Conservation (phyloP, 2,888 invertebrate species). For the Orthosia incerta region DNA sequence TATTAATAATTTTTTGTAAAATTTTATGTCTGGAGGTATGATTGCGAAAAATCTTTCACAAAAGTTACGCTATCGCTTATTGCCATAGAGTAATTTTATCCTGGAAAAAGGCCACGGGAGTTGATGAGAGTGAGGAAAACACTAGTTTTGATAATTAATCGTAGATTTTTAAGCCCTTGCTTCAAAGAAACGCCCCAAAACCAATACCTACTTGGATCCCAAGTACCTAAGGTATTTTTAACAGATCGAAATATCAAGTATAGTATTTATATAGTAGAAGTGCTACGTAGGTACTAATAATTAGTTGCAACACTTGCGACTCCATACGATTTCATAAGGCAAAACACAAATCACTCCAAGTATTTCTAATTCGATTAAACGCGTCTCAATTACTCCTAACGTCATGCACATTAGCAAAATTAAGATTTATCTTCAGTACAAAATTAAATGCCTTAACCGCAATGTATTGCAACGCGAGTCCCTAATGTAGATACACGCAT, state of each 20-base stretch:
- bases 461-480: constrained; percentile 84
- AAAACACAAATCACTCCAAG: constrained; percentile 24
- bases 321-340: not conserved
- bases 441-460: constrained; percentile 89
- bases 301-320: not conserved
- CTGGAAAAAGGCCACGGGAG: no score
- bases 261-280: no score
- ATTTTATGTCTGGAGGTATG: no score
- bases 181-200: not conserved
- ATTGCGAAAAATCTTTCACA: no score
- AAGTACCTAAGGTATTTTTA: not conserved
- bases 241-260: not conserved
- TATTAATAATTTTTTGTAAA: no score
- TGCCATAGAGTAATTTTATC: no score
- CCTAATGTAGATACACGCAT: constrained; percentile 81
- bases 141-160: not conserved
- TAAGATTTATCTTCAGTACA: constrained; percentile 82
- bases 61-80: no score
- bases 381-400: constrained; percentile 62
- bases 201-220: not conserved
- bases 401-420: constrained; percentile 79
- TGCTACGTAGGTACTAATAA: not conserved
- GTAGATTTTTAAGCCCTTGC: not conserved
- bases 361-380: constrained; percentile 43
- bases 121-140: no score